Evolutionary conservation across 2,888 invertebrate species (phyloP), one percentile per base, ranked within the genome.

Genomic region (Xestia xanthographa): DNA sequence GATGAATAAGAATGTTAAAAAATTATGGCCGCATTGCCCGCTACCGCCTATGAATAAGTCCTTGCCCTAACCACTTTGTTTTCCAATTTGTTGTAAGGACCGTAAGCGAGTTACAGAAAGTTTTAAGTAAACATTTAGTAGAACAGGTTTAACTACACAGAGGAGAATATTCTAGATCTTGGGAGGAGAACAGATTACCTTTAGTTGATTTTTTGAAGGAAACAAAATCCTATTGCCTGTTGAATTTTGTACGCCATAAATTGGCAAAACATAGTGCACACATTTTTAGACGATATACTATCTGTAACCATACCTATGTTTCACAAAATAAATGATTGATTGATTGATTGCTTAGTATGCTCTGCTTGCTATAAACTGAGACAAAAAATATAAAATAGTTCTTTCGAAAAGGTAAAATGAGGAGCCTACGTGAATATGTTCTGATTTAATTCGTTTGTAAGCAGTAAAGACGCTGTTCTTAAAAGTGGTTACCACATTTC

Each of bases 61-160:
- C 75, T 2, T 20, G 26, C n/a, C 85, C 71, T 68, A 41, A 48
- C 88, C 85, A 86, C 87, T 91, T 90, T 91, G 92, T 91, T 92
- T 92, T 91, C 90, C 91, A 92, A 92, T 92, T 92, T 91, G 91
- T 90, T 89, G 81, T 80, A 85, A 90, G 90, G 87, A 87, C 88
- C 38, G 82, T 86, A 87, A 89, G 88, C 79, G 75, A 87, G 87
- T 88, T 90, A 89, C 86, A 86, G 80, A 73, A 92, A 92, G 88
- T 92, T 91, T 89, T 86, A 87, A 90, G 88, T 86, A 91, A 92
- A 91, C 88, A 89, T 87, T 88, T 88, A 87, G 76, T 62, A 2
- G 70, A 69, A 66, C 66, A 79, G 82, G 80, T 85, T 84, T 86
- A 85, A 84, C 84, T 76, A 69, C 45, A 26, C 26, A 20, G 43